phyloP scores from a whole-genome alignment of 2,113 vertebrate genomes.

The rat (Rattus norvegicus) region GRCr8 NC_086026.1:69063501-69064000 shows the following conservation, averaged over 20 bases:
- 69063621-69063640: background rate
- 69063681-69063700: background rate
- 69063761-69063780: too few relatives aligned
- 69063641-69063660: background rate
- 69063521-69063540: too few relatives aligned
- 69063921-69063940: background rate
- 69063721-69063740: background rate
- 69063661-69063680: background rate
- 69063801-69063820: background rate
- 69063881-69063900: background rate
- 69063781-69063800: background rate
- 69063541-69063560: too few relatives aligned
- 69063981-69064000: background rate
- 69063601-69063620: background rate
- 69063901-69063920: background rate
- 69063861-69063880: background rate
- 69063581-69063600: too few relatives aligned
- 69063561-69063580: too few relatives aligned
- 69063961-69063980: background rate
- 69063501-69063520: too few relatives aligned
- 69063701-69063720: background rate
- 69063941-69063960: background rate
- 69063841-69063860: background rate
- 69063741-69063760: too few relatives aligned
- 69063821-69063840: background rate